Conservation (phyloP, 2,113 vertebrate genomes). For the Amphiprion ocellaris region DNA sequence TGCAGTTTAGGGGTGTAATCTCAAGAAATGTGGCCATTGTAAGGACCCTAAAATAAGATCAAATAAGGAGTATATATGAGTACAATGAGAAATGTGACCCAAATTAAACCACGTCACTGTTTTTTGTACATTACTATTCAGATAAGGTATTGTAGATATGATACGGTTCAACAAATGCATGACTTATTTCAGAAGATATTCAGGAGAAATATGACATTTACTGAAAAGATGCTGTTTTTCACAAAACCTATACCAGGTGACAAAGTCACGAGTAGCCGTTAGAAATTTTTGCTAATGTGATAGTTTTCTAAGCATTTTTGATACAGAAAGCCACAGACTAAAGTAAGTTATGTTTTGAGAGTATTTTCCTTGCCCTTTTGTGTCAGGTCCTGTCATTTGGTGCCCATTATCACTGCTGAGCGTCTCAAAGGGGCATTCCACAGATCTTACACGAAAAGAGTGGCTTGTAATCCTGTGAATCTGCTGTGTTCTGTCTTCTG, state of each 20-base stretch:
- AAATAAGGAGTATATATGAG: not conserved
- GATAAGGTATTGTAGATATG: not conserved
- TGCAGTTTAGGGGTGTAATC: constrained; percentile 9
- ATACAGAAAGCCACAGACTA: not conserved
- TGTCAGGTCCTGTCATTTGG: not conserved
- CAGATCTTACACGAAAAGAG: not conserved
- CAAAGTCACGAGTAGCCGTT: no score
- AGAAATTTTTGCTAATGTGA: not conserved
- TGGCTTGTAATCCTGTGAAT: not conserved
- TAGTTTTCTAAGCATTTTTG: not conserved
- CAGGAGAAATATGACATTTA: not conserved
- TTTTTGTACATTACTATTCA: not conserved
- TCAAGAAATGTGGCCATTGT: not conserved
- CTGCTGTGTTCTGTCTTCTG: not conserved
- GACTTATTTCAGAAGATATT: not conserved
- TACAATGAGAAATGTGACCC: not conserved
- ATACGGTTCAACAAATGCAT: not conserved
- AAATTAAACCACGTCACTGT: no score
- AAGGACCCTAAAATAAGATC: not conserved
- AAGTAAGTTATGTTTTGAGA: not conserved
- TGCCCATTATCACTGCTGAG: not conserved
- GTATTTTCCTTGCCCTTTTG: not conserved
- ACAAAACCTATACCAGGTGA: no score
- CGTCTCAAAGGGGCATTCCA: constrained; percentile 5
- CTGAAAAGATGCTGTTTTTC: not conserved